A percentile compares a stretch with the other conserved stretches of the same genome.
Conservation (phyloP, 2,888 invertebrate genomes). For the Drosophila colorata region DNA sequence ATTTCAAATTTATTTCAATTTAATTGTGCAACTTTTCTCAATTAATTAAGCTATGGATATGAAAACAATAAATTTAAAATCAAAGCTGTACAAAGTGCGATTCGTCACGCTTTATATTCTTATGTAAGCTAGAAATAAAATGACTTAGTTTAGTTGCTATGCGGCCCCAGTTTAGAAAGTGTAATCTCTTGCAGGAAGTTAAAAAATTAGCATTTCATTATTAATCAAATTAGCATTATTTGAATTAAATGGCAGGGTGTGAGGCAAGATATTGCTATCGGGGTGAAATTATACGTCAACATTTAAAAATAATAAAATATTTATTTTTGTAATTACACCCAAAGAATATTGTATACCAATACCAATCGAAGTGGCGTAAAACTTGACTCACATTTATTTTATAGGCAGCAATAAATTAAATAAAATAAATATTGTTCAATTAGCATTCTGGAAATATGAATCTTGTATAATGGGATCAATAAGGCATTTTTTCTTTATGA, state of each 20-base stretch:
- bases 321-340: conserved; percentile 9
- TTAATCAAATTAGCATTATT: conserved; percentile 20
- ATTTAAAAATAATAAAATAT: conserved; percentile 3
- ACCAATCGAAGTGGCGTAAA: neutral
- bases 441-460: neutral
- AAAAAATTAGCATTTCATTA: conserved; percentile 14
- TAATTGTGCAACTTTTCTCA: too few species aligned
- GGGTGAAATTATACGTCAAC: neutral
- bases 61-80: too few species aligned
- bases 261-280: neutral
- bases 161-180: neutral
- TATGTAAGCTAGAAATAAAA: too few species aligned
- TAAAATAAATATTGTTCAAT: neutral
- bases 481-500: too few species aligned
- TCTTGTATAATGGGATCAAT: neutral
- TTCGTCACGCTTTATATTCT: too few species aligned
- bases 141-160: neutral
- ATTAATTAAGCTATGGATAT: too few species aligned
- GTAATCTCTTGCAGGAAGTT: neutral
- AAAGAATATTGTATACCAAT: neutral
- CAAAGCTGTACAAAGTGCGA: too few species aligned
- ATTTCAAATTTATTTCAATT: too few species aligned
- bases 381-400: neutral
- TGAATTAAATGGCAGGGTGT: neutral
- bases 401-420: neutral